These are phyloP conservation scores for Auanema sp. DNA, from an alignment of 2,888 invertebrate species.

Conservation along the genomic window DNA sequence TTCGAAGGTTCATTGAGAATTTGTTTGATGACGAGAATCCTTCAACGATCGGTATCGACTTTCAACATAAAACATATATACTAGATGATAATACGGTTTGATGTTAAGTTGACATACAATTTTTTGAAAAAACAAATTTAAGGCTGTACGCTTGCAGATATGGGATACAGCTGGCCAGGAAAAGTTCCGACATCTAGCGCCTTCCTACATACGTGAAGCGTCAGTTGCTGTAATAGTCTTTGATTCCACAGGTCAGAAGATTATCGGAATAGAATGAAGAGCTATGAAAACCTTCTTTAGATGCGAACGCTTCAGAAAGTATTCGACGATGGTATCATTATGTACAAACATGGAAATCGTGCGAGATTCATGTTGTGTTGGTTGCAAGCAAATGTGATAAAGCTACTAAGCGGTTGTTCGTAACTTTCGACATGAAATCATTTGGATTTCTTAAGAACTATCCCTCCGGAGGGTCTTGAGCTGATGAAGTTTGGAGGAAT, in stretches of 20 bases:
- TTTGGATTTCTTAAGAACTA: conserved; percentile 19
- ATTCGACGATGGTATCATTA: conserved; percentile 33
- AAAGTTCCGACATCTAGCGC: conserved; percentile 42
- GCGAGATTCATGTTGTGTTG: conserved; percentile 29
- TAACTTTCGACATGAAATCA: background rate
- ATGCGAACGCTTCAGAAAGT: conserved; percentile 26
- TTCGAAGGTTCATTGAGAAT: conserved; percentile 36
- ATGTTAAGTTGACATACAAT: conserved; percentile 1
- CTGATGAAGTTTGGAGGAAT: conserved; percentile 25
- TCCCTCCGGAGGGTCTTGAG: conserved; percentile 5
- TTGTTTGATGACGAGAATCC: conserved; percentile 33
- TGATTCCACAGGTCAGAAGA: conserved; percentile 31
- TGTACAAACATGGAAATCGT: conserved; percentile 30
- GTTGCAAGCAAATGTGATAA: conserved; percentile 40
- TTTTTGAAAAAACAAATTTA: conserved; percentile 11
- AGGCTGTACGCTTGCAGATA: conserved; percentile 40
- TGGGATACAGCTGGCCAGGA: conserved; percentile 51
- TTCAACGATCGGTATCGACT: conserved; percentile 47
- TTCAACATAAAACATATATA: conserved; percentile 38
- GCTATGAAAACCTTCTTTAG: conserved; percentile 14
- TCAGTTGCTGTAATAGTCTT: conserved; percentile 40
- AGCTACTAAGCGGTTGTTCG: conserved; percentile 21
- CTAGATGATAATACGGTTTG: conserved; percentile 35
- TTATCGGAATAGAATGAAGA: background rate
- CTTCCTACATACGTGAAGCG: conserved; percentile 41